Base-by-base conservation (phyloP, 92 coral and sea anemone genomes). In the Parazoanthus atlanticus region DNA sequence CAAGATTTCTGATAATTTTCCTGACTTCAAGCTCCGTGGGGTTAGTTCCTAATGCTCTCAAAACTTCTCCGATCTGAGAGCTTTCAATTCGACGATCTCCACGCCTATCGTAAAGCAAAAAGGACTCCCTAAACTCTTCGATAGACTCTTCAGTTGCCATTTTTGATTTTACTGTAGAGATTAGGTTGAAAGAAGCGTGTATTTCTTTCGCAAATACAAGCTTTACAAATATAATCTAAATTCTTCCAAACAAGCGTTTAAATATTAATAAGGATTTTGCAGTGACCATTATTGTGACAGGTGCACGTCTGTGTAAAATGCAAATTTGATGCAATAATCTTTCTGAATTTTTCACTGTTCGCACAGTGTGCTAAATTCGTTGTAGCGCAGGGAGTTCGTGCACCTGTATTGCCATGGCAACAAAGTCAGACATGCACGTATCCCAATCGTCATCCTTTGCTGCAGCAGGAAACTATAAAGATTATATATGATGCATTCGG, bases 41-140 rank as follows among this genome's bases (percentile, higher is more conserved):
- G 86, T 97, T 97, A 23, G 96, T 93, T 36, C 96, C 99, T 49
- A 97, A 84, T n/a, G 99, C 99, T 78, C 99, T 89, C 88, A 97
- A 82, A 86, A 97, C 99, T 79, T 97, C 99, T 25, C 99, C 99
- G 38, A 97, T 89, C 74, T 97, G 97, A 56, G 90, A 91, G 75
- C 94, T 90, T 31, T 95, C 96, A 65, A 97, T 94, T 83, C 78
- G 93, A 49, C 90, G 86, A 78, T 97, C 99, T 29, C 99, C 99
- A 26, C 95, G 79, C n/a, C 95, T 85, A 61, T 97, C 99, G 91
- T 95, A 97, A 3, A 97, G 94, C 70, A 91, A 90, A 89, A 97
- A 97, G 0, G 93, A 90, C 41, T 96, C 98, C 80, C 92, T 89
- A 83, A 90, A 91, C 16, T 92, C 93, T 41, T 93, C 98, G 28